These are phyloP conservation scores for Timema cristinae DNA, from an alignment of 2,888 invertebrate species.

Conservation along the genomic window DNA sequence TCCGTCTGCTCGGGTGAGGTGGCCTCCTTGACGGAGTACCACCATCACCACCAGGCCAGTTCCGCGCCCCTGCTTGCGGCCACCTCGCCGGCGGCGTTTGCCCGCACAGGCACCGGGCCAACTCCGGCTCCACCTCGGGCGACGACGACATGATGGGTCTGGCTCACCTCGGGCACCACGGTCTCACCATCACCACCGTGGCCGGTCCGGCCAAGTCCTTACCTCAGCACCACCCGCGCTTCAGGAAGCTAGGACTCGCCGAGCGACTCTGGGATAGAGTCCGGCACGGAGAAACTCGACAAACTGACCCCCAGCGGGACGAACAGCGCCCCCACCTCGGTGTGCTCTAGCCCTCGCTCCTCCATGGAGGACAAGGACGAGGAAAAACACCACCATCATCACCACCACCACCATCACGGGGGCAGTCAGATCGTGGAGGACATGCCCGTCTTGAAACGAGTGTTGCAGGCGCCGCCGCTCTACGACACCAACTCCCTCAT, in stretches of 20 bases:
- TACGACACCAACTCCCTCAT: conserved; percentile 87
- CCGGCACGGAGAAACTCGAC: conserved; percentile 84
- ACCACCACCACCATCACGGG: conserved; percentile 25
- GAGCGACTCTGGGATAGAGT: conserved; percentile 90
- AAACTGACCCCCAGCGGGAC: conserved; percentile 60
- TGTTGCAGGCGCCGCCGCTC: conserved; percentile 85
- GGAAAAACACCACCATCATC: conserved; percentile 51
- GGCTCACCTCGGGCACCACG: conserved; percentile 66
- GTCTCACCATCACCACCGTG: conserved; percentile 69
- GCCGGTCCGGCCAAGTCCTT: conserved; percentile 38
- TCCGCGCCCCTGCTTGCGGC: conserved; percentile 71
- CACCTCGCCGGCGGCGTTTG: conserved; percentile 65
- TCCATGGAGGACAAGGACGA: conserved; percentile 67
- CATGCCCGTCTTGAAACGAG: conserved; percentile 91
- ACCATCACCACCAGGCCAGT: conserved; percentile 57
- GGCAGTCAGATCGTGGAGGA: conserved; percentile 59
- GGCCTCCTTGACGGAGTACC: conserved; percentile 56
- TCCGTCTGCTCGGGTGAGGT: conserved; percentile 71
- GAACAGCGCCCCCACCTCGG: conserved; percentile 62
- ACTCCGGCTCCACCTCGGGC: conserved; percentile 69
- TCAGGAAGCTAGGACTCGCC: conserved; percentile 78
- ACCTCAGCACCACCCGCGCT: conserved; percentile 42
- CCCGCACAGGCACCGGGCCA: conserved; percentile 71
- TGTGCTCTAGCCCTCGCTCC: conserved; percentile 83
- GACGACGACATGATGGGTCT: conserved; percentile 69